Percentiles rank a stretch among this genome's conserved stretches.
phyloP scores from a whole-genome alignment of 2,888 invertebrate species.

The Tanypteryx hageni region DNA sequence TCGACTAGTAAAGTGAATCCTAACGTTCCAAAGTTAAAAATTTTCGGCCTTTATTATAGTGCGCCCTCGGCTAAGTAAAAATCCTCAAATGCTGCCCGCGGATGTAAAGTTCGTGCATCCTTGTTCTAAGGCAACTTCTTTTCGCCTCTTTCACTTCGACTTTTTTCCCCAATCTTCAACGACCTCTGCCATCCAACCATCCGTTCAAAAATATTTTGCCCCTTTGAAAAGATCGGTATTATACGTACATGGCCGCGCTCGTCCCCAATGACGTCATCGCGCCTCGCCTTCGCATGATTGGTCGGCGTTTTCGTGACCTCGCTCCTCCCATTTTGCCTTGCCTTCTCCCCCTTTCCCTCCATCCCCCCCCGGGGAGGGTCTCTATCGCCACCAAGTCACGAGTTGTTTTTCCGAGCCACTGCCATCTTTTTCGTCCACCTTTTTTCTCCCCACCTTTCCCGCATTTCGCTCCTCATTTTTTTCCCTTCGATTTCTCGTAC shows the following conservation, averaged over 20 bases:
- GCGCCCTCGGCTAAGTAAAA: no score
- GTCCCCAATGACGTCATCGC: constrained; percentile 25
- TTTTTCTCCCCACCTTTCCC: not conserved
- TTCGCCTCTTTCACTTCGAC: no score
- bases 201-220: not conserved
- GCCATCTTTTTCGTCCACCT: constrained; percentile 3
- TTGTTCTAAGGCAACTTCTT: no score
- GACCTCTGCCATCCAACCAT: not conserved
- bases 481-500: not conserved
- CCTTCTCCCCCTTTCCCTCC: not conserved
- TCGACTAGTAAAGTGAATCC: no score
- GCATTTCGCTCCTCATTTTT: not conserved
- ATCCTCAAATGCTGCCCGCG: no score
- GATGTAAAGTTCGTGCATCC: no score
- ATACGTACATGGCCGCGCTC: constrained; percentile 17
- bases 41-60: no score
- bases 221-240: not conserved
- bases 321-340: not conserved
- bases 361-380: not conserved
- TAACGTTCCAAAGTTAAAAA: no score
- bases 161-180: no score
- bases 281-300: constrained; percentile 21
- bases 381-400: constrained; percentile 17
- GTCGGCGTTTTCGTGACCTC: constrained; percentile 17
- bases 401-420: not conserved